Evolutionary conservation across 2,113 vertebrate genomes (phyloP), one percentile per base, ranked within the genome.

Genomic region (Otus sunia): DNA sequence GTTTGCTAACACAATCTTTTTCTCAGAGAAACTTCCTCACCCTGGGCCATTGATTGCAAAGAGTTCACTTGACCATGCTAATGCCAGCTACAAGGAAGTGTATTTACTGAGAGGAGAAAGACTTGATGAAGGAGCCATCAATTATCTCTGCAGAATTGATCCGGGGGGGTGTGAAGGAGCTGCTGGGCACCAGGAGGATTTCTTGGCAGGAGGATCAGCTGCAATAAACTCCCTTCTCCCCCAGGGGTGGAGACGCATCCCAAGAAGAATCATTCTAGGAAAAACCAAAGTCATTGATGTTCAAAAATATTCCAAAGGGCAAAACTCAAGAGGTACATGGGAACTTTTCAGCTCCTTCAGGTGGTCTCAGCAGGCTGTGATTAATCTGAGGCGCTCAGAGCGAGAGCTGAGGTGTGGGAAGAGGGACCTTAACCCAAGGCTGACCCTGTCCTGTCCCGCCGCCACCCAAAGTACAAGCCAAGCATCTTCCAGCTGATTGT

Each of bases 1-100:
- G 86, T 97, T 97, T 97, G 89, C 96, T 95, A 93, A 95, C 88
- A 94, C 41, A 30, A 10, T 12, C 82, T 32, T 90, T 89, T 96
- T 93, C 89, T 92, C 91, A 83, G 45, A 64, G 71, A 91, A 92
- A 92, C 86, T 92, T 95, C 91, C 82, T 95, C 56, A 62, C 87
- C 90, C 86, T 89, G 2, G 1, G 26, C 82, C 59, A 71, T 63
- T 90, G 92, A 96, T 75, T 58, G 71, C 59, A 96, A 93, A 67
- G 95, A 63, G 88, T 92, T 91, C 94, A 66, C 66, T 96, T 95
- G 92, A 86, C 91, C 83, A 78, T 94, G 84, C 47, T 95, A 95
- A 93, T 95, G 87, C 60, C 0, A 19, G 60, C 85, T 82, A 34
- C 0, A 1, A 83, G 91, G 84, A 76, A 75, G 45, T 39, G 75